A percentile compares a stretch with the other conserved stretches of the same genome.
Conservation (phyloP, 2,888 invertebrate genomes). For the Oscheius sp. region DNA sequence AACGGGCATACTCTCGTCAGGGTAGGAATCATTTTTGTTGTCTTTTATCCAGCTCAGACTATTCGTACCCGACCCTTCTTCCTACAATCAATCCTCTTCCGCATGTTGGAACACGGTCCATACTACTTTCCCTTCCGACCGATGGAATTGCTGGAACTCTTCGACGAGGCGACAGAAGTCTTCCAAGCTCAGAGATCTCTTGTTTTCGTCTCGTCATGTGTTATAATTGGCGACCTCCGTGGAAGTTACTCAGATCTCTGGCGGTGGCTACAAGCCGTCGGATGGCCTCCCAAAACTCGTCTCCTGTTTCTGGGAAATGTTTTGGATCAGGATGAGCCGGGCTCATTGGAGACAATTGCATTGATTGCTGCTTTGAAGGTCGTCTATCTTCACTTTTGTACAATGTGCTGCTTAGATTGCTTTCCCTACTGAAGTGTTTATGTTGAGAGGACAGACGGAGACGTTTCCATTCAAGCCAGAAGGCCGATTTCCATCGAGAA, state of each 20-base stretch:
- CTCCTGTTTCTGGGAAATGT: constrained; percentile 54
- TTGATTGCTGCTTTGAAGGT: constrained; percentile 51
- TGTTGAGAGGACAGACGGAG: constrained; percentile 52
- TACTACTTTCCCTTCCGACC: constrained; percentile 52
- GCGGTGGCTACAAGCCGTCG: constrained; percentile 53
- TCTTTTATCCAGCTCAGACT: no score
- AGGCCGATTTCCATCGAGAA: constrained; percentile 39
- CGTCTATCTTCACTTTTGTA: no score
- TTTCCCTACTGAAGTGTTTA: constrained; percentile 49
- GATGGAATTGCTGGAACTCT: constrained; percentile 47
- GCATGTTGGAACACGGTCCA: constrained; percentile 57
- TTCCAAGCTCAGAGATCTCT: constrained; percentile 44
- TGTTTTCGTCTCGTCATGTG: constrained; percentile 39
- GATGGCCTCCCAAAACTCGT: constrained; percentile 53
- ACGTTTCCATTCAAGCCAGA: constrained; percentile 43
- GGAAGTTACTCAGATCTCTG: constrained; percentile 53
- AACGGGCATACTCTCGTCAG: constrained; percentile 30
- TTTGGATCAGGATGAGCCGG: constrained; percentile 43
- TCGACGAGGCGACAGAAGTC: constrained; percentile 45
- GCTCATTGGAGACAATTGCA: constrained; percentile 51
- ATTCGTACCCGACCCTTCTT: constrained; percentile 13
- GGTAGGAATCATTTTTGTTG: neutral
- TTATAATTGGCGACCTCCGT: constrained; percentile 48
- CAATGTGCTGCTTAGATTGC: constrained; percentile 39
- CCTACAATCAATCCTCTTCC: constrained; percentile 39